Percentiles rank a stretch among this genome's conserved stretches.
Conservation (phyloP, 2,888 invertebrate species). For the Actias luna region DNA sequence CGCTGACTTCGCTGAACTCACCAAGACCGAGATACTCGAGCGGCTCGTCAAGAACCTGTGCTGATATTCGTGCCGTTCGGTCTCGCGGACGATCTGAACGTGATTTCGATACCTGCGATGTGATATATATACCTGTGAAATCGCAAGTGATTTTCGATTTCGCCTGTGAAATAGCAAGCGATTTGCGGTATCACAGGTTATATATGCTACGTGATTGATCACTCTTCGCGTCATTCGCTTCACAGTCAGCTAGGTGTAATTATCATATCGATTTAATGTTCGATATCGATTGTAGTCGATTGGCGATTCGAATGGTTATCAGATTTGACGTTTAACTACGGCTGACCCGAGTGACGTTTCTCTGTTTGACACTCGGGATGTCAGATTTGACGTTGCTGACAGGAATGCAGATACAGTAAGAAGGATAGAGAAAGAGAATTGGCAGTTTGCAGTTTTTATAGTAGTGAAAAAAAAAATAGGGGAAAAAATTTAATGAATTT, state of each 20-base stretch:
- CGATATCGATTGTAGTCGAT: no score
- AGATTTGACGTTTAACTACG: no score
- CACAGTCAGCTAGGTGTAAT: no score
- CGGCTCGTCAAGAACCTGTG: slow-evolving; percentile 64
- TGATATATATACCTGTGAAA: background rate
- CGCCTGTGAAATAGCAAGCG: no score
- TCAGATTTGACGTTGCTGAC: background rate
- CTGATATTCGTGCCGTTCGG: slow-evolving; percentile 39
- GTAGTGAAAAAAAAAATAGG: no score
- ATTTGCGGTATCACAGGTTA: no score
- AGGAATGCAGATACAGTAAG: background rate
- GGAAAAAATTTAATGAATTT: no score
- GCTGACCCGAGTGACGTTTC: background rate
- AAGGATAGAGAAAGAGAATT: background rate
- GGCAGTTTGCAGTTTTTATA: background rate
- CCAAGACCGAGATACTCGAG: slow-evolving; percentile 60
- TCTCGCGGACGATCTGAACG: background rate
- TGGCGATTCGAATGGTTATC: no score
- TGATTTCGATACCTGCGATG: background rate
- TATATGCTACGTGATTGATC: no score
- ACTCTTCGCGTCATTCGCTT: no score
- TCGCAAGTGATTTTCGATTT: background rate
- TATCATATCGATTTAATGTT: no score
- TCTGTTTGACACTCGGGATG: background rate
- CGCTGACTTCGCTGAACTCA: slow-evolving; percentile 63